Evolutionary conservation across 2,888 invertebrate genomes (phyloP).

Genomic region (Pachycephus smyrnensis): DNA sequence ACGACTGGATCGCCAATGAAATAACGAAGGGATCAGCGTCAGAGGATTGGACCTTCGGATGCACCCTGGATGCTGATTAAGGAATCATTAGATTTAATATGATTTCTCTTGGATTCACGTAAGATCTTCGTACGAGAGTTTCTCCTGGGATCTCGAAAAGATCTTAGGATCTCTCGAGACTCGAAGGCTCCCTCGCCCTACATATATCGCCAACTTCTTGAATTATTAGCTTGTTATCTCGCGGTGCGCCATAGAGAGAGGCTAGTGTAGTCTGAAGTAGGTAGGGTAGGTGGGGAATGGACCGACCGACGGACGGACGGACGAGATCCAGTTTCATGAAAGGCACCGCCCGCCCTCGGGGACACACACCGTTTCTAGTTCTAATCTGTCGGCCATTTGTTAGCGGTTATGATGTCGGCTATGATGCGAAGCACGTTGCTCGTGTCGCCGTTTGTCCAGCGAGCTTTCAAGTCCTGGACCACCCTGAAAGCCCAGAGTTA

Average conservation of each 20-base stretch:
- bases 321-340: slow-evolving; percentile 64
- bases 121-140: not conserved
- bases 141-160: not conserved
- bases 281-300: not conserved
- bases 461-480: slow-evolving; percentile 46
- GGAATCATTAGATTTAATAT: slow-evolving; percentile 3
- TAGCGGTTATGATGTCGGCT: slow-evolving; percentile 56
- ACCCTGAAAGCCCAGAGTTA: slow-evolving; percentile 46
- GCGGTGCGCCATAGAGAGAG: slow-evolving; percentile 10
- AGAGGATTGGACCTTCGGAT: too few relatives aligned
- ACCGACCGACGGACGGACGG: slow-evolving; percentile 6
- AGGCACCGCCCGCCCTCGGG: slow-evolving; percentile 52
- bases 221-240: slow-evolving; percentile 63
- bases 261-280: not conserved
- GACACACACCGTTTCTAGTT: slow-evolving; percentile 51
- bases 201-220: slow-evolving; percentile 57
- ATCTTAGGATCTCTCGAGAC: not conserved
- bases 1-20: too few relatives aligned
- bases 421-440: slow-evolving; percentile 48
- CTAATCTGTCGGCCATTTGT: slow-evolving; percentile 65
- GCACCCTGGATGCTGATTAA: too few relatives aligned
- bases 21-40: too few relatives aligned
- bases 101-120: slow-evolving; percentile 8
- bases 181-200: slow-evolving; percentile 12
- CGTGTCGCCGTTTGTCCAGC: slow-evolving; percentile 54